Conservation (phyloP, 2,113 vertebrate species). For the Craseonycteris thonglongyai region DNA sequence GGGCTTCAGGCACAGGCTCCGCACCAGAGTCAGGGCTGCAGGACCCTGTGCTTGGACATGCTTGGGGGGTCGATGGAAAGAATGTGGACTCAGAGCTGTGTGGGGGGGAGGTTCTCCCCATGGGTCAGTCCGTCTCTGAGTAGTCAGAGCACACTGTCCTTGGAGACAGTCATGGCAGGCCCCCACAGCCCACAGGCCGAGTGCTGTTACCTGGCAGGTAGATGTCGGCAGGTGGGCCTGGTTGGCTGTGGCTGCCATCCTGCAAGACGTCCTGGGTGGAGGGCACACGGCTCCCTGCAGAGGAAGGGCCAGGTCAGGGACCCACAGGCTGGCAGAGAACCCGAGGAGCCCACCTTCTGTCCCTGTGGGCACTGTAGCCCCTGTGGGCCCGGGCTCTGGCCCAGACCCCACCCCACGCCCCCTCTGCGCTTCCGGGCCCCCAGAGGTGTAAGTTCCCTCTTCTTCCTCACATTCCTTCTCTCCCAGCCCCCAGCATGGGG, state of each 20-base stretch:
- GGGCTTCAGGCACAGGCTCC: background rate
- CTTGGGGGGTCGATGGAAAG: background rate
- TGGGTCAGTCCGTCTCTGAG: background rate
- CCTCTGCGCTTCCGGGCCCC: background rate
- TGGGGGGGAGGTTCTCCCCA: rapidly evolving
- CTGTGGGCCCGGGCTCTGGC: rapidly evolving
- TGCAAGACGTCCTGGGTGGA: too few relatives aligned
- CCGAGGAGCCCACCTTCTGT: background rate
- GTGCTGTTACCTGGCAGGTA: constrained; percentile 83
- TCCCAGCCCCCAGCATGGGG: rapidly evolving
- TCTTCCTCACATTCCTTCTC: background rate
- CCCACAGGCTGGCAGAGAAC: background rate
- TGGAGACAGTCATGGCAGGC: background rate
- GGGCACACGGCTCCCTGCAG: constrained; percentile 83
- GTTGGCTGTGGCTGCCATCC: constrained; percentile 82
- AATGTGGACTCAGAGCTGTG: background rate
- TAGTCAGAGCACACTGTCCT: background rate
- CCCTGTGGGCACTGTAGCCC: background rate
- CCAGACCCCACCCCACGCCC: background rate
- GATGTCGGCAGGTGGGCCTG: constrained; percentile 80
- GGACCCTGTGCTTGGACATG: background rate
- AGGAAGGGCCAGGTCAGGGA: background rate
- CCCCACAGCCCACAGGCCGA: background rate
- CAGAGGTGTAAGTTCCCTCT: background rate
- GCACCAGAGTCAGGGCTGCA: background rate